phyloP scores from a whole-genome alignment of 1,140 invertebrate species.

The Trichomalopsis sarcophagae region DNA sequence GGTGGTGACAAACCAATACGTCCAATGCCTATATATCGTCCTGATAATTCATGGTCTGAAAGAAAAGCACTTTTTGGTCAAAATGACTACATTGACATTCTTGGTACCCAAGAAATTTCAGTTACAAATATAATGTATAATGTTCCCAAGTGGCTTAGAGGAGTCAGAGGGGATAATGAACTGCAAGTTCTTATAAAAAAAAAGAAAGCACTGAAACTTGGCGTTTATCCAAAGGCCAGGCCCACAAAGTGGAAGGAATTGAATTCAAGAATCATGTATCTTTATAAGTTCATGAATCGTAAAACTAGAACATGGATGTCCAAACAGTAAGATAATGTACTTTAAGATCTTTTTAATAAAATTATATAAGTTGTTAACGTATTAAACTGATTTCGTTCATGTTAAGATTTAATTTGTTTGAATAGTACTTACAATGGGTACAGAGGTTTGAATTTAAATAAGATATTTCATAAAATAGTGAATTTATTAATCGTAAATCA shows the following conservation, averaged over 20 bases:
- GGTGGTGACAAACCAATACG: conserved; percentile 70
- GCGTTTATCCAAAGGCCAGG: conserved; percentile 76
- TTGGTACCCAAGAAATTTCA: conserved; percentile 88
- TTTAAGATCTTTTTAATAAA: conserved; percentile 34
- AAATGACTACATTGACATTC: conserved; percentile 97
- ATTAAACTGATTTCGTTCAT: not conserved
- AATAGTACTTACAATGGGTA: not conserved
- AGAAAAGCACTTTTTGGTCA: conserved; percentile 92
- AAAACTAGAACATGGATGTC: conserved; percentile 84
- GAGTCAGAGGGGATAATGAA: conserved; percentile 88
- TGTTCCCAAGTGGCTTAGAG: conserved; percentile 90
- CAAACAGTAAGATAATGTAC: conserved; percentile 48
- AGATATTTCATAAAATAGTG: conserved; percentile 63
- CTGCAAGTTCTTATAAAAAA: conserved; percentile 87
- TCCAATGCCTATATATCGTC: conserved; percentile 83
- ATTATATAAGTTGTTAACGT: not conserved
- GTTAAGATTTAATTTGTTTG: not conserved
- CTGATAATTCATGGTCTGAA: conserved; percentile 84
- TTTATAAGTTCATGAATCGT: conserved; percentile 86
- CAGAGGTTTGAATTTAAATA: conserved; percentile 9
- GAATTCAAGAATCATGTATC: conserved; percentile 82
- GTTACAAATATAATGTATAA: conserved; percentile 89
- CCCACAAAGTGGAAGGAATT: conserved; percentile 87
- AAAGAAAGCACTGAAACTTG: conserved; percentile 78
- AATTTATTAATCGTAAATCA: conserved; percentile 64